A percentile compares a stretch with the other conserved stretches of the same genome.
phyloP scores from a whole-genome alignment of 2,888 invertebrate genomes.

The Machimus rusticus region DNA sequence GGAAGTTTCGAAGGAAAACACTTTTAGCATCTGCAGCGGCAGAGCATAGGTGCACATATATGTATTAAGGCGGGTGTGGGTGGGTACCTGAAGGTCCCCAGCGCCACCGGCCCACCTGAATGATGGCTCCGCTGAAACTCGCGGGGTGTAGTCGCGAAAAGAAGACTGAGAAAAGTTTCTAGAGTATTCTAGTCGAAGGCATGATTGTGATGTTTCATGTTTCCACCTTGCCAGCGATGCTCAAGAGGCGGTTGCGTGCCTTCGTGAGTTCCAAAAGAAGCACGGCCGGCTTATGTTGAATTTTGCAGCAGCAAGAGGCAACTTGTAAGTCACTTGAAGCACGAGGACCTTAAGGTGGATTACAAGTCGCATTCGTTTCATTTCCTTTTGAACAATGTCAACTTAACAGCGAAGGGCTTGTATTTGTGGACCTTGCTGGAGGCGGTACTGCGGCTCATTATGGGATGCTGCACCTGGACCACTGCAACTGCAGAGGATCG shows the following conservation, averaged over 20 bases:
- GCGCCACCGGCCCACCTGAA: neutral
- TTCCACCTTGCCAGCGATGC: neutral
- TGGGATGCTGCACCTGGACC: neutral
- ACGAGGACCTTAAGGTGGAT: neutral
- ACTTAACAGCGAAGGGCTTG: neutral
- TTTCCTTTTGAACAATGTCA: conserved; percentile 33
- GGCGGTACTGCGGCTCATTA: neutral
- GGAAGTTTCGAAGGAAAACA: neutral
- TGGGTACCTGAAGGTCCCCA: too few relatives aligned
- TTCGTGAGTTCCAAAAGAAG: neutral
- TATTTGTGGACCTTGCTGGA: neutral
- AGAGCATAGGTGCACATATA: neutral
- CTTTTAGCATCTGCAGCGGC: neutral
- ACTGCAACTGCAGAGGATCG: neutral
- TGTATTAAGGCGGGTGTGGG: neutral
- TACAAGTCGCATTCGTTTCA: conserved; percentile 27
- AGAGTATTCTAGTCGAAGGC: neutral
- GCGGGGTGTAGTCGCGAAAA: neutral
- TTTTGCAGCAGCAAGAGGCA: neutral
- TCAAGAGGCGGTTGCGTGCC: neutral
- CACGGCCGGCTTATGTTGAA: neutral
- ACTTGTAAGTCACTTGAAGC: neutral
- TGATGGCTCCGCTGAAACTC: neutral
- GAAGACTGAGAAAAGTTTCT: neutral
- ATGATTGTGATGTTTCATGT: neutral